These are phyloP conservation scores for Turnix velox DNA, from an alignment of 2,113 vertebrate species.

Conservation along the genomic window DNA sequence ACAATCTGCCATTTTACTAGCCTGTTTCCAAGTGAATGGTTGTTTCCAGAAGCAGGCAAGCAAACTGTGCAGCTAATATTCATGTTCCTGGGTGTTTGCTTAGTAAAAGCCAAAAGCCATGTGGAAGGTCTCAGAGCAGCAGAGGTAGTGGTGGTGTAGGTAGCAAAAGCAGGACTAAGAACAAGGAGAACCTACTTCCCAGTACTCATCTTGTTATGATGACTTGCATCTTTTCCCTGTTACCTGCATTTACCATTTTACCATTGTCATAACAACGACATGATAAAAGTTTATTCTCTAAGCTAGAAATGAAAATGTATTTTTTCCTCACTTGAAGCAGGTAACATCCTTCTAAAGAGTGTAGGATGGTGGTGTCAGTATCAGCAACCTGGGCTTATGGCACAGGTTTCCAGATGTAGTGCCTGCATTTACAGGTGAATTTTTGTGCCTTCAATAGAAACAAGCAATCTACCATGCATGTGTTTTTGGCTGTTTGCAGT, in stretches of 20 bases:
- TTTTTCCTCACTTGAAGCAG: not conserved
- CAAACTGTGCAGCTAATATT: not conserved
- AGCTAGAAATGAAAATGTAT: not conserved
- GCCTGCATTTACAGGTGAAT: not conserved
- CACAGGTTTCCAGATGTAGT: not conserved
- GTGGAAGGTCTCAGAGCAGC: not conserved
- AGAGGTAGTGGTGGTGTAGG: not conserved
- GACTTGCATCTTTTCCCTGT: not conserved
- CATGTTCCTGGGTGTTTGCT: not conserved
- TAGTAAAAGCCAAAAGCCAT: not conserved
- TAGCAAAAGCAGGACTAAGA: not conserved
- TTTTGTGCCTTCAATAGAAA: not conserved
- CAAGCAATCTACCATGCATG: not conserved
- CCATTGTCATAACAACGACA: accelerated
- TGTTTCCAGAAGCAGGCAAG: not conserved
- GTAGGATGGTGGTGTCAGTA: not conserved
- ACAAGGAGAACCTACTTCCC: not conserved
- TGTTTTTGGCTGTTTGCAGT: not conserved
- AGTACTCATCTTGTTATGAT: not conserved
- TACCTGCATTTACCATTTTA: not conserved
- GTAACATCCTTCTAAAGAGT: not conserved
- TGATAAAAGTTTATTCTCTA: not conserved
- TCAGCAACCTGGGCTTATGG: not conserved
- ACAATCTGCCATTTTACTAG: not conserved
- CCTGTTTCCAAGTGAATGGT: not conserved